Base-by-base conservation (phyloP, 2,113 vertebrate genomes). In the Gymnobelideus leadbeateri region DNA sequence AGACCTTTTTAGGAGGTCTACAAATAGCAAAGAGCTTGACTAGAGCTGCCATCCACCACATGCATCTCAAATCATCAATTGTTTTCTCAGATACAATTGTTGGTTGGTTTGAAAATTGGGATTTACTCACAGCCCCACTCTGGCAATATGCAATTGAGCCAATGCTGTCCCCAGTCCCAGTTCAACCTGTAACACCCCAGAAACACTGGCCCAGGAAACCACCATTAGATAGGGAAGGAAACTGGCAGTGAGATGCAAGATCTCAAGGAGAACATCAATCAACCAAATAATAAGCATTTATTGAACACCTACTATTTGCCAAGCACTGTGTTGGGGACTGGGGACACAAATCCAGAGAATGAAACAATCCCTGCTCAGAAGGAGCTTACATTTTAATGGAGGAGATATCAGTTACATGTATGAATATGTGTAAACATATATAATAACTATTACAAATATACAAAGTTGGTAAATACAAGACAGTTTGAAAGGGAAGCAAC, bases 191-290 rank as follows among this genome's bases (percentile, higher is more conserved):
- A n/a, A 21, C 14, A 93, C 26, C 47, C 43, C 89, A 90, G 54
- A 91, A 97, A 95, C 94, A 2, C 51, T 89, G 93, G 50, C 49
- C 46, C 93, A 0, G 52, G 37, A 28, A 90, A 46, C 53, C 46
- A 23, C 37, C 51, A 94, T 53, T 50, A 89, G 3, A 49, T 92
- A 91, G 77, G 77, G 2, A 28, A 91, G 95, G 61, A 53, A 93
- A 77, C 0, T 89, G 31, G 91, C 28, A n/a, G 16, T 2, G 43
- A 94, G 51, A 14, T 37, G 0, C 19, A 12, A 89, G 68, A 55
- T 31, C 9, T 47, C 0, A 0, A 37, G 4, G 2, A 77, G 19
- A 77, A 77, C 37, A 43, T 43, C n/a, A 23, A 37, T 68, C 57
- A 68, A 37, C 31, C 57, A 37, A 91, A 91, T 16, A 28, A 31